Percentiles rank a stretch among this genome's conserved stretches.
phyloP scores from a whole-genome alignment of 2,888 invertebrate genomes.

The Drosophila macrothrix region DNA sequence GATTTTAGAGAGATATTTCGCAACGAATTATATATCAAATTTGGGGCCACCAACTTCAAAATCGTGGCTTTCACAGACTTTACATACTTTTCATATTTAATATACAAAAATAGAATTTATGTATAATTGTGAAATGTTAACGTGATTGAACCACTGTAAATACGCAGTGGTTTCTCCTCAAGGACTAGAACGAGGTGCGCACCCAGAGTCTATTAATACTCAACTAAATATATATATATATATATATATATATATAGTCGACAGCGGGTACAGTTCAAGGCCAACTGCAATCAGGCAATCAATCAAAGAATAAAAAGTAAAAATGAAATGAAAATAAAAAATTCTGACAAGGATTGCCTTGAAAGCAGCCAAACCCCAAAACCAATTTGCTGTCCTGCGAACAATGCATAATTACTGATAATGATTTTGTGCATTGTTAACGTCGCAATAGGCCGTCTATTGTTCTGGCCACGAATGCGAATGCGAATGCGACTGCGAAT shows the following conservation, averaged over 20 bases:
- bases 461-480: slow-evolving; percentile 51
- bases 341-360: slow-evolving; percentile 31
- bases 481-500: slow-evolving; percentile 16
- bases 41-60: too few species aligned
- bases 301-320: slow-evolving; percentile 58
- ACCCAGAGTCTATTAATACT: slow-evolving; percentile 4
- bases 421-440: slow-evolving; percentile 76
- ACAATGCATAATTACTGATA: slow-evolving; percentile 81
- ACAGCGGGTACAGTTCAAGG: slow-evolving; percentile 63
- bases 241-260: background rate
- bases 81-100: background rate
- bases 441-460: slow-evolving; percentile 58
- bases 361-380: background rate
- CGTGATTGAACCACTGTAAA: background rate
- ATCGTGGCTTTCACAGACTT: background rate
- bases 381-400: slow-evolving; percentile 35
- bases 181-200: background rate
- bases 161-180: background rate
- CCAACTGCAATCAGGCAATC: slow-evolving; percentile 71
- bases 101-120: background rate
- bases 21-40: background rate
- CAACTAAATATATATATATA: background rate
- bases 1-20: background rate
- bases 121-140: background rate
- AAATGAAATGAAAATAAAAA: slow-evolving; percentile 1